Evolutionary conservation across 1,140 invertebrate genomes (phyloP).

Genomic region (Cyrtorhinus lividipennis): DNA sequence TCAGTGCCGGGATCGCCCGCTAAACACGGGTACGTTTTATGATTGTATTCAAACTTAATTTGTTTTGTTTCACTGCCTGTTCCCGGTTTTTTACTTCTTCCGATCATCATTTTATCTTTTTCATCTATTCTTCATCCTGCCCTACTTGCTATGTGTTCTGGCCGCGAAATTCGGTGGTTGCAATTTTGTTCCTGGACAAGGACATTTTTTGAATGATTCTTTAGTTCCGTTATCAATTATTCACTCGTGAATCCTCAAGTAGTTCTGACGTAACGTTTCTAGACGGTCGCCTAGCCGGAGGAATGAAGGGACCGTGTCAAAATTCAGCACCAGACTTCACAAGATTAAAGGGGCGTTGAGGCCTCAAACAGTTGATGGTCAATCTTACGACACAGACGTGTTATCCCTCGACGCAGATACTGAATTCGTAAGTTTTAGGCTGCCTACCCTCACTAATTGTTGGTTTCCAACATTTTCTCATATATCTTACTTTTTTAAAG

Average conservation of each 20-base stretch:
- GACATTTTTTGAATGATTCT: no score
- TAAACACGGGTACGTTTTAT: conserved; percentile 24
- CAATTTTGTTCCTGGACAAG: no score
- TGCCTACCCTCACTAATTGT: no score
- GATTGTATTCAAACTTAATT: neutral
- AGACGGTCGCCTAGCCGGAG: conserved; percentile 25
- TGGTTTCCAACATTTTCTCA: conserved; percentile 10
- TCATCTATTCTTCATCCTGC: no score
- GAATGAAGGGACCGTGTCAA: conserved; percentile 29
- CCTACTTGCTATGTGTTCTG: no score
- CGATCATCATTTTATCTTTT: conserved; percentile 21
- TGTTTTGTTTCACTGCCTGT: no score
- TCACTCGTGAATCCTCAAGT: no score
- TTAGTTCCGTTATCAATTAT: no score
- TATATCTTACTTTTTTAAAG: neutral
- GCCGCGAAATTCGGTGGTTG: no score
- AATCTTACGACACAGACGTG: conserved; percentile 24
- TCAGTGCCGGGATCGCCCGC: conserved; percentile 26
- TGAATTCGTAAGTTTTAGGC: conserved; percentile 27
- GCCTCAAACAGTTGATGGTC: conserved; percentile 32
- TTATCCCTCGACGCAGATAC: conserved; percentile 23
- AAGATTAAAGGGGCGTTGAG: conserved; percentile 34
- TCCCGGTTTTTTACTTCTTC: no score
- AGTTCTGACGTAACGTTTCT: no score
- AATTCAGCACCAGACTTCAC: conserved; percentile 32